Evolutionary conservation across 2,113 vertebrate species (phyloP).

Genomic region (rabbit (Oryctolagus cuniculus)): DNA sequence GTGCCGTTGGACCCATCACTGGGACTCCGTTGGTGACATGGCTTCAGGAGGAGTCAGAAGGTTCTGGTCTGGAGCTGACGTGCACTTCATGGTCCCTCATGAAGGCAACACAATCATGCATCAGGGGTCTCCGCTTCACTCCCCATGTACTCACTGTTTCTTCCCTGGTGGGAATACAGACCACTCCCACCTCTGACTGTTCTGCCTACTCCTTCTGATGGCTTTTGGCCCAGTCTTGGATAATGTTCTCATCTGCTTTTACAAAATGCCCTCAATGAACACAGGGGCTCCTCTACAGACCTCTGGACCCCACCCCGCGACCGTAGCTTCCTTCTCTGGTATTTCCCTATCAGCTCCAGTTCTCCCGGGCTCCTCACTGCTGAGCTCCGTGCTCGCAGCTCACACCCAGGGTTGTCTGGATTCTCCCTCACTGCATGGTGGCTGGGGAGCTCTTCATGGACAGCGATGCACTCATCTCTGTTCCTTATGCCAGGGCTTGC

Average conservation of each 20-base stretch:
- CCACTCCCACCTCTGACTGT: background rate
- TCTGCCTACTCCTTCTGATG: background rate
- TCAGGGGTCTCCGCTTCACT: background rate
- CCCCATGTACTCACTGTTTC: no score
- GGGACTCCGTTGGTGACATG: background rate
- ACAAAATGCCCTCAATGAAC: background rate
- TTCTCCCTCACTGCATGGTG: no score
- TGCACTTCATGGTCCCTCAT: background rate
- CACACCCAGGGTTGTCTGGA: background rate
- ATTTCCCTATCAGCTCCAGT: background rate
- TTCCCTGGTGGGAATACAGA: background rate
- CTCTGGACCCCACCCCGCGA: background rate
- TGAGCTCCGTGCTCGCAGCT: background rate
- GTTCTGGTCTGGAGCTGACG: background rate
- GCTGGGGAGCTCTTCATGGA: no score
- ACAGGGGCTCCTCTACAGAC: background rate
- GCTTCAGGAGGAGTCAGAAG: background rate
- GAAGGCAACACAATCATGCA: background rate
- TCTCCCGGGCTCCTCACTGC: background rate
- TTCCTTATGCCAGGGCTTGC: background rate
- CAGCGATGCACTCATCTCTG: rapidly evolving
- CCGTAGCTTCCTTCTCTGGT: background rate
- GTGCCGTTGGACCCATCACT: background rate
- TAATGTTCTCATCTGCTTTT: background rate
- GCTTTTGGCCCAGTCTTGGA: background rate